Evolutionary conservation across 2,113 vertebrate genomes (phyloP).

Genomic region (Crocuta crocuta): DNA sequence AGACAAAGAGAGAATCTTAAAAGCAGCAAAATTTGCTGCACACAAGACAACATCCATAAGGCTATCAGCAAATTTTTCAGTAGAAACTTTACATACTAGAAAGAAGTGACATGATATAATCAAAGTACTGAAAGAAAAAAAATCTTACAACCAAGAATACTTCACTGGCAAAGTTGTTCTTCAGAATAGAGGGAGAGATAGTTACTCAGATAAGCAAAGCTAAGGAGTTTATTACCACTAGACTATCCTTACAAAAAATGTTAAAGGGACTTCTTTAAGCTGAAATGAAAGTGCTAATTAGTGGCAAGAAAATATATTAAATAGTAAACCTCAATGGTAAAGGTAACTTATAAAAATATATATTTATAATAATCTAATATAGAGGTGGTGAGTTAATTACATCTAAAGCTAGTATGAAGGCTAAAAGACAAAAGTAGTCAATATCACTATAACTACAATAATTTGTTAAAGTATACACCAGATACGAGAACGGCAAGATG

Average conservation of each 20-base stretch:
- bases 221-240: not conserved
- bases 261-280: not conserved
- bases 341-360: not conserved
- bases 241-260: not conserved
- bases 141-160: not conserved
- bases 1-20: not conserved
- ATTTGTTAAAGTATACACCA: not conserved
- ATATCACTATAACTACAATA: not conserved
- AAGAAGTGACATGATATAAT: not conserved
- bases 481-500: too few species aligned
- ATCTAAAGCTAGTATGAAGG: not conserved
- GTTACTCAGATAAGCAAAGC: not conserved
- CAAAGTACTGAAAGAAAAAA: not conserved
- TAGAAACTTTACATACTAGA: not conserved
- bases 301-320: not conserved
- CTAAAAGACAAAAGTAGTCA: not conserved
- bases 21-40: not conserved
- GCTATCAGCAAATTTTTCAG: not conserved
- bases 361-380: not conserved
- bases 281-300: not conserved
- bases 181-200: not conserved
- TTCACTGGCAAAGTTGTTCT: not conserved
- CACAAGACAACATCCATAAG: not conserved
- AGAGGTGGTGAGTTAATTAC: not conserved
- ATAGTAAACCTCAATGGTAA: not conserved